These are phyloP conservation scores for Muscidifurax raptorellus DNA, from an alignment of 1,140 invertebrate genomes.

Conservation along the genomic window DNA sequence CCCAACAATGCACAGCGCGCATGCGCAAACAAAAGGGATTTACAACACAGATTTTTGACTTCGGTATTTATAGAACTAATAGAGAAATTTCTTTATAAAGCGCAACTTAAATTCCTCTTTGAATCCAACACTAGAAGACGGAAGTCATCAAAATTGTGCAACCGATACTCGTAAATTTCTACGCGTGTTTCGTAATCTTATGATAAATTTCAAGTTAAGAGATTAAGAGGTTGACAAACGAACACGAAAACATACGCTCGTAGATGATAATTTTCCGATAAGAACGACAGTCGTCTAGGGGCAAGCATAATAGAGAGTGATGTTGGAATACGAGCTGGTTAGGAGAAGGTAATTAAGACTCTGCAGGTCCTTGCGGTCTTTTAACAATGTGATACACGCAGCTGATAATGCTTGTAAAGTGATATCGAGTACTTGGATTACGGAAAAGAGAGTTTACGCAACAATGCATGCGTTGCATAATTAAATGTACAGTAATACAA, in stretches of 20 bases:
- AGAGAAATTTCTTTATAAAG: not conserved
- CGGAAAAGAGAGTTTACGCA: too few species aligned
- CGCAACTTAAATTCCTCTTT: not conserved
- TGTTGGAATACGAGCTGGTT: not conserved
- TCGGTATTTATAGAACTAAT: not conserved
- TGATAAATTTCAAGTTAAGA: not conserved
- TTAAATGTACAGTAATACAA: too few species aligned
- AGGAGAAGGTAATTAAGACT: not conserved
- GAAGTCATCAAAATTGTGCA: constrained; percentile 9
- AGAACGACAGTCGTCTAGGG: too few species aligned
- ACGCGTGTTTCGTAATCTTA: not conserved
- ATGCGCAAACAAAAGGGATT: not conserved
- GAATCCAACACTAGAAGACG: not conserved
- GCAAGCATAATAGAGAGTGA: not conserved
- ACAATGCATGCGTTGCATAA: too few species aligned
- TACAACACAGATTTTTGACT: not conserved
- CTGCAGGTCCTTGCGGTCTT: too few species aligned
- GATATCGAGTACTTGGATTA: too few species aligned
- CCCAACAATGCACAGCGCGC: not conserved
- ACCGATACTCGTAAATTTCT: not conserved
- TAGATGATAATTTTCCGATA: not conserved
- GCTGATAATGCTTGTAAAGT: too few species aligned
- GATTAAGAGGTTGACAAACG: not conserved
- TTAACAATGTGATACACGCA: too few species aligned
- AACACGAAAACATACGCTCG: not conserved